Conservation (phyloP, 2,113 vertebrate genomes). For the Motacilla tschutschensis region DNA sequence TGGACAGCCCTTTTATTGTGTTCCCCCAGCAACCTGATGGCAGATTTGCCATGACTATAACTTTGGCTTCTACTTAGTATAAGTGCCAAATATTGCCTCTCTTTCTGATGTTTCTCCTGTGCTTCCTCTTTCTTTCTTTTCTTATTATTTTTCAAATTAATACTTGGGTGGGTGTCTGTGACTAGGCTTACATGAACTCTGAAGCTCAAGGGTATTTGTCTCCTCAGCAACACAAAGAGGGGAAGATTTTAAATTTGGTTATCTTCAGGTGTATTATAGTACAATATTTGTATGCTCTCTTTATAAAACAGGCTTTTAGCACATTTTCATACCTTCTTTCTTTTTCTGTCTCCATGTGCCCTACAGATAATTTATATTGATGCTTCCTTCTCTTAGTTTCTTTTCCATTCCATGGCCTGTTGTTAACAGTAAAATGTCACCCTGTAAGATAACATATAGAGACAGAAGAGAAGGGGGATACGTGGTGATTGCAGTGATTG, state of each 20-base stretch:
- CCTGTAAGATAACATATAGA: neutral
- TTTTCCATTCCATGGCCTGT: neutral
- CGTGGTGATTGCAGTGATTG: neutral
- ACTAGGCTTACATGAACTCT: neutral
- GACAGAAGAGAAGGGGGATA: neutral
- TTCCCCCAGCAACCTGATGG: neutral
- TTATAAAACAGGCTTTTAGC: slow-evolving; percentile 26
- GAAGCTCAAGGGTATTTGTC: slow-evolving; percentile 11
- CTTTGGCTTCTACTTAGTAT: neutral
- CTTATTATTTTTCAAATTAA: neutral
- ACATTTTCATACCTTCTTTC: slow-evolving; percentile 5
- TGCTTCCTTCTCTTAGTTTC: slow-evolving; percentile 9
- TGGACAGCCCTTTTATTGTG: neutral
- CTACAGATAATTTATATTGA: slow-evolving; percentile 6
- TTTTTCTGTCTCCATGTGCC: neutral
- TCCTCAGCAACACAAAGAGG: neutral
- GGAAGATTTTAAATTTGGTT: neutral
- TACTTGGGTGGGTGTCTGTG: neutral
- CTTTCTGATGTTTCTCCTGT: neutral
- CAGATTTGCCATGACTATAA: neutral
- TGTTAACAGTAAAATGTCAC: slow-evolving; percentile 10
- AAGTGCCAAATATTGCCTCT: neutral
- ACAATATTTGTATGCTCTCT: neutral
- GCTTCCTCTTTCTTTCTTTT: neutral
- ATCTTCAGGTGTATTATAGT: slow-evolving; percentile 3